These are phyloP conservation scores for Cercocebus atys DNA, from an alignment of 2,113 vertebrate genomes.

Conservation along the genomic window DNA sequence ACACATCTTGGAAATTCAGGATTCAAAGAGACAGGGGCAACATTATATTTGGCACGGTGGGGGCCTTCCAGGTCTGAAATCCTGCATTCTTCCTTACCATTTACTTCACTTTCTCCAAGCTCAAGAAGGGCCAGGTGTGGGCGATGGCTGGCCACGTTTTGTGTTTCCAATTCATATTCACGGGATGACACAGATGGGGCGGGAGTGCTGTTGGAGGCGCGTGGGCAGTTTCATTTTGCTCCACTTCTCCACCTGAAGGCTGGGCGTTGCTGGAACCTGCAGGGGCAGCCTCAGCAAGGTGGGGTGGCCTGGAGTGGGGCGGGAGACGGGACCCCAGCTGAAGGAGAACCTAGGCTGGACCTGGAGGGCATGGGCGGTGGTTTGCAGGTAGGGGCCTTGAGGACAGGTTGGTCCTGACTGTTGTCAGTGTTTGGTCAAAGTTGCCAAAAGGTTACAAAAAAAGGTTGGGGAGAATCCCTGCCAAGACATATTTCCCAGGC, in stretches of 20 bases:
- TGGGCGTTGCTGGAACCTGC: not conserved
- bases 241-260: not conserved
- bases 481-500: not conserved
- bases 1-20: not conserved
- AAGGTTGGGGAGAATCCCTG: not conserved
- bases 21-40: not conserved
- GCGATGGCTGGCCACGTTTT: not conserved
- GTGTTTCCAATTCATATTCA: not conserved
- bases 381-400: not conserved
- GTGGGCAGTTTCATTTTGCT: slow-evolving; percentile 4
- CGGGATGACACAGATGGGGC: not conserved
- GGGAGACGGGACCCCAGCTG: not conserved
- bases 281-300: not conserved
- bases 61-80: not conserved
- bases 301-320: accelerated
- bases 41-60: not conserved
- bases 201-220: not conserved
- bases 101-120: not conserved
- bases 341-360: not conserved
- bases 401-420: not conserved
- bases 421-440: not conserved
- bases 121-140: not conserved
- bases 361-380: not conserved
- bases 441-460: not conserved
- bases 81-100: not conserved